Conservation (phyloP, 2,113 vertebrate genomes). For the Maccullochella peelii region DNA sequence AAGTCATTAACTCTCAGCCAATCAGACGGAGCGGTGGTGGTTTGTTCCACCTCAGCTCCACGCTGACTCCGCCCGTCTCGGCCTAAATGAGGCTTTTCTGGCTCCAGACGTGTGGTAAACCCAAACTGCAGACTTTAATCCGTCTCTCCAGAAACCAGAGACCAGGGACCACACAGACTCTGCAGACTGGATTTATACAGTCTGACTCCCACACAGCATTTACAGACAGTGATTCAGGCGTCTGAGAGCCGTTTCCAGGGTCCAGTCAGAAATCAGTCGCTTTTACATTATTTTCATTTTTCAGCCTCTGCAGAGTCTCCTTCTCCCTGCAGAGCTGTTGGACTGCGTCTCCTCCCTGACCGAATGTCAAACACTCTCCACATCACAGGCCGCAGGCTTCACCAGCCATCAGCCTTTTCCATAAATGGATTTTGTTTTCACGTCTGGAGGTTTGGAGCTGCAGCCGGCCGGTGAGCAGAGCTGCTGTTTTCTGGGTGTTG, state of each 20-base stretch:
- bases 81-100: slow-evolving; percentile 49
- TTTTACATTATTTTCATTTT: slow-evolving; percentile 18
- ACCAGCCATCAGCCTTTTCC: slow-evolving; percentile 7
- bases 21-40: slow-evolving; percentile 18
- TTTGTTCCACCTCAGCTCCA: slow-evolving; percentile 24
- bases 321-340: slow-evolving; percentile 10
- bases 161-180: slow-evolving; percentile 62
- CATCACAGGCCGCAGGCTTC: slow-evolving; percentile 31
- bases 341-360: slow-evolving; percentile 8
- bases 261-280: slow-evolving; percentile 10
- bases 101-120: slow-evolving; percentile 70
- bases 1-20: not conserved
- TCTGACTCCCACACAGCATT: slow-evolving; percentile 59
- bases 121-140: slow-evolving; percentile 60
- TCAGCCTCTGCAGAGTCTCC: slow-evolving; percentile 9
- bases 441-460: not conserved
- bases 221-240: slow-evolving; percentile 67
- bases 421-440: slow-evolving; percentile 40
- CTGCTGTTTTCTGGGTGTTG: slow-evolving; percentile 52
- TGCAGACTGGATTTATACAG: slow-evolving; percentile 35
- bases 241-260: slow-evolving; percentile 46
- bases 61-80: slow-evolving; percentile 56
- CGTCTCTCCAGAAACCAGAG: slow-evolving; percentile 48
- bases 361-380: slow-evolving; percentile 25
- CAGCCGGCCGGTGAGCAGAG: not conserved